Conservation (phyloP, 2,113 vertebrate genomes). For the Talpa occidentalis region DNA sequence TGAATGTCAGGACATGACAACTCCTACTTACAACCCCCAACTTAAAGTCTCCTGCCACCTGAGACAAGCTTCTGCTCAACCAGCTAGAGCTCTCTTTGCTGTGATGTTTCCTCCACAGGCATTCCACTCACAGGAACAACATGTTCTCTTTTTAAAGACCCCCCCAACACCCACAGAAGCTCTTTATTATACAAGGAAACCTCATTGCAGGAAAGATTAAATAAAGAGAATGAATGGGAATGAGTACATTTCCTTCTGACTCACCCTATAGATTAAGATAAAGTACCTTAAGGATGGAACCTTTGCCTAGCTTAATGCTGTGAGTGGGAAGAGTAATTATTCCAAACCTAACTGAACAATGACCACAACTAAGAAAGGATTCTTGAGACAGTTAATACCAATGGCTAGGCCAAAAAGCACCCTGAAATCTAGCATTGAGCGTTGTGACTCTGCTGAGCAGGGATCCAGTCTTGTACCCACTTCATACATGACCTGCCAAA, state of each 20-base stretch:
- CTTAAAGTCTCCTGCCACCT: neutral
- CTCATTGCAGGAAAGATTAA: neutral
- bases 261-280: conserved; percentile 16
- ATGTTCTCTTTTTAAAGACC: conserved; percentile 43
- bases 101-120: neutral
- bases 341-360: neutral
- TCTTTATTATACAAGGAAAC: neutral
- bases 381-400: neutral
- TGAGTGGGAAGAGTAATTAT: neutral
- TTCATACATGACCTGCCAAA: neutral
- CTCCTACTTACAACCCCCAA: neutral
- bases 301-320: neutral
- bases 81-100: neutral
- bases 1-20: neutral
- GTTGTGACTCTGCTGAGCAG: neutral
- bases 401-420: neutral
- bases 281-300: neutral
- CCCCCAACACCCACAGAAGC: conserved; percentile 52
- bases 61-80: neutral
- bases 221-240: conserved; percentile 10
- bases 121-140: neutral
- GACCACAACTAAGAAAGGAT: neutral
- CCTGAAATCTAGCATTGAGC: neutral
- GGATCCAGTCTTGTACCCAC: neutral
- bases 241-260: conserved; percentile 55